phyloP scores from a whole-genome alignment of 2,888 invertebrate genomes.

The Mimumesa dahlbomi region DNA sequence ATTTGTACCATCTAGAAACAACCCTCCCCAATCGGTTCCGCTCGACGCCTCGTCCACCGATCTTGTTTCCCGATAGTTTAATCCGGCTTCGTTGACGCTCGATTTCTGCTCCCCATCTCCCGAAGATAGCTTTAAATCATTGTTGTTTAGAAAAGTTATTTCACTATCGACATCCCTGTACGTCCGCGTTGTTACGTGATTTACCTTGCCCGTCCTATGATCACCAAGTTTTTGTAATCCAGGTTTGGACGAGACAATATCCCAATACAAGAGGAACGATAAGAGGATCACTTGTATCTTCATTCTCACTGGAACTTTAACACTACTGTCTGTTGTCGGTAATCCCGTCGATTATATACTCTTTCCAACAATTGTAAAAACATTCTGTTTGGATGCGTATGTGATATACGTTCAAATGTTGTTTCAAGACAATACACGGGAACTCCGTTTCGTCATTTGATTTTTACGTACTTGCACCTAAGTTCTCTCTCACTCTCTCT shows the following conservation, averaged over 20 bases:
- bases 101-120: slow-evolving; percentile 6
- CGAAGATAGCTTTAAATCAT: background rate
- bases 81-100: background rate
- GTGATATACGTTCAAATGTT: slow-evolving; percentile 16
- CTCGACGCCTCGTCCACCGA: slow-evolving; percentile 13
- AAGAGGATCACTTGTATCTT: slow-evolving; percentile 24
- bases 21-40: slow-evolving; percentile 28
- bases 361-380: slow-evolving; percentile 52
- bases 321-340: slow-evolving; percentile 33
- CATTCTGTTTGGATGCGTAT: slow-evolving; percentile 20
- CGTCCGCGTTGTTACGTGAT: background rate
- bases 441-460: slow-evolving; percentile 20
- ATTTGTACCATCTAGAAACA: background rate
- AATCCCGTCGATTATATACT: slow-evolving; percentile 47
- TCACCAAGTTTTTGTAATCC: background rate
- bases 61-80: slow-evolving; percentile 13
- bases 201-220: background rate
- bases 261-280: slow-evolving; percentile 24
- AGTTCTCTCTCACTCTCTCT: background rate
- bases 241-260: slow-evolving; percentile 3
- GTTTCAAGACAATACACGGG: slow-evolving; percentile 26
- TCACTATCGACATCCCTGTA: background rate
- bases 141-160: background rate
- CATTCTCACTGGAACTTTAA: slow-evolving; percentile 26
- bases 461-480: slow-evolving; percentile 13